phyloP scores from a whole-genome alignment of 2,113 vertebrate species.

The Mobula birostris region DNA sequence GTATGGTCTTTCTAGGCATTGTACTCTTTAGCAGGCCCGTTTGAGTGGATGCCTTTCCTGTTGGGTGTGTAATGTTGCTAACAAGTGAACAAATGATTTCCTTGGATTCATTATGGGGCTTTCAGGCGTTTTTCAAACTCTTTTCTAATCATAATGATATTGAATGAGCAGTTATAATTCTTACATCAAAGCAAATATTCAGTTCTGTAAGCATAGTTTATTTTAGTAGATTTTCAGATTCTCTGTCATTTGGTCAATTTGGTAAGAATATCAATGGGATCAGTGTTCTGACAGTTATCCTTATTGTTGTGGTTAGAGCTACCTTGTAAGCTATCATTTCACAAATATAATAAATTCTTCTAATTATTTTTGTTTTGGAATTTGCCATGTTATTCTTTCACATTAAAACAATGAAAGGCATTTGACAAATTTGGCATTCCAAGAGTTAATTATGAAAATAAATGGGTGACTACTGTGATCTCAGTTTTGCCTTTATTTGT shows the following conservation, averaged over 20 bases:
- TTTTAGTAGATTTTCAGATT: not conserved
- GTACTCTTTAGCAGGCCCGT: no score
- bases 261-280: not conserved
- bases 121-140: not conserved
- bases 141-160: not conserved
- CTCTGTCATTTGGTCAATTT: not conserved
- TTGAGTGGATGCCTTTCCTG: not conserved
- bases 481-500: not conserved
- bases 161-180: not conserved
- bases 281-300: not conserved
- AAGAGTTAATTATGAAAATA: slow-evolving; percentile 2
- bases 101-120: not conserved
- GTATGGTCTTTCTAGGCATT: not conserved
- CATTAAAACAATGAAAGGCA: not conserved
- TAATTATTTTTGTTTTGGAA: not conserved
- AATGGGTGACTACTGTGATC: slow-evolving; percentile 35
- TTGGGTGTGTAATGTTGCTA: not conserved
- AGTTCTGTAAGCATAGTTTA: not conserved
- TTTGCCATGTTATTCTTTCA: not conserved
- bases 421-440: not conserved
- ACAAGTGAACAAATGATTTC: not conserved
- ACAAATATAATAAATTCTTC: not conserved
- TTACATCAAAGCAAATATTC: not conserved
- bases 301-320: not conserved
- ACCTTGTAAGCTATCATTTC: not conserved